These are phyloP conservation scores for Eulemur rubriventer DNA, from an alignment of 2,797 vertebrate genomes.

Conservation along the genomic window DNA sequence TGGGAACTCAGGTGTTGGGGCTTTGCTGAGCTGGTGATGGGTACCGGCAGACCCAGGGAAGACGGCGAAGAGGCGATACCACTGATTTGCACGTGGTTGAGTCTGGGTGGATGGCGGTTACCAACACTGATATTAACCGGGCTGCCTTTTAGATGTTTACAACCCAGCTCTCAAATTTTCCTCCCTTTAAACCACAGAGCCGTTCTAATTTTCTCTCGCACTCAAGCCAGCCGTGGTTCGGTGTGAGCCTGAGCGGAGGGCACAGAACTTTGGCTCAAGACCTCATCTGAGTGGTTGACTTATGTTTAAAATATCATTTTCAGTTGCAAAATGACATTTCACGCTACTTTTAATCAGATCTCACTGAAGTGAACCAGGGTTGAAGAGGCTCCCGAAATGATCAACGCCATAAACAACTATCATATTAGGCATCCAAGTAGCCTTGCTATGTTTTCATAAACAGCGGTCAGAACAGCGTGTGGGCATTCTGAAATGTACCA, in stretches of 20 bases:
- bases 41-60: neutral
- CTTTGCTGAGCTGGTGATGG: neutral
- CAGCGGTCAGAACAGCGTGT: constrained; percentile 29
- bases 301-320: constrained; percentile 51
- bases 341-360: constrained; percentile 13
- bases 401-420: constrained; percentile 21
- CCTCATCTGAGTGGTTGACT: neutral
- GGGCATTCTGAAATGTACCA: neutral
- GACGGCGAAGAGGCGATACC: neutral
- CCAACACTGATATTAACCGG: constrained; percentile 30
- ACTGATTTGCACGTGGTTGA: constrained; percentile 72
- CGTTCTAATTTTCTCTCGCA: neutral
- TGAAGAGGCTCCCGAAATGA: neutral
- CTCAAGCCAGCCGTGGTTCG: neutral
- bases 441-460: constrained; percentile 63
- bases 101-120: constrained; percentile 49
- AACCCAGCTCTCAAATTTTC: neutral
- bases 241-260: neutral
- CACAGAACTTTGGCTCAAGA: neutral
- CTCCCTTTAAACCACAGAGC: constrained; percentile 57
- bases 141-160: constrained; percentile 45
- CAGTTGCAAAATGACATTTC: constrained; percentile 11
- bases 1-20: neutral
- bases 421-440: constrained; percentile 30
- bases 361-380: neutral